Conservation (phyloP, 2,797 vertebrate genomes). For the Linurgus olivaceus region DNA sequence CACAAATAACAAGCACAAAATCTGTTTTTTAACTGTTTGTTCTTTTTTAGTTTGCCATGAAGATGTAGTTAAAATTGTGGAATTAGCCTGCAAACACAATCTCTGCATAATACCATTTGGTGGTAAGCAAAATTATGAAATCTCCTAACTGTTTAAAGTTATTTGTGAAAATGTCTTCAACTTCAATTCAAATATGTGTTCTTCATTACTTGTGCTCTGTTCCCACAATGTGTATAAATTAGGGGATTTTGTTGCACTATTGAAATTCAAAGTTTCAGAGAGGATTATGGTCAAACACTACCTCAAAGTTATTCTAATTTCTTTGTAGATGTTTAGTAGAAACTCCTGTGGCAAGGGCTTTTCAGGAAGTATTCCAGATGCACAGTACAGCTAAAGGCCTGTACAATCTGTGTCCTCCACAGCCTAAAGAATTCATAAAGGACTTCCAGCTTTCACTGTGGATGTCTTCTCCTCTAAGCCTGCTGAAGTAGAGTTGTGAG, state of each 20-base stretch:
- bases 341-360: neutral
- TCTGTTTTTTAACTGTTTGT: neutral
- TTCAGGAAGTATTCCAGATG: neutral
- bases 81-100: slow-evolving; percentile 92
- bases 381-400: neutral
- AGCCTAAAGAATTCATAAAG: neutral
- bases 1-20: neutral
- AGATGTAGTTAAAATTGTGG: slow-evolving; percentile 95
- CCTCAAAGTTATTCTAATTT: neutral
- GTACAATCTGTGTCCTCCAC: neutral
- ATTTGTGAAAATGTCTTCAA: neutral
- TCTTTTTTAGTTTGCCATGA: slow-evolving; percentile 85
- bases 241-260: fast-evolving
- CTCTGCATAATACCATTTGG: slow-evolving; percentile 97
- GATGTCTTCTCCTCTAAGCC: neutral
- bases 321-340: neutral
- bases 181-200: neutral
- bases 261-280: neutral
- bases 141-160: neutral
- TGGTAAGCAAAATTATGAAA: slow-evolving; percentile 80
- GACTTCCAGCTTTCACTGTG: neutral
- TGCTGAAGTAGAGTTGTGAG: neutral
- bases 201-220: neutral
- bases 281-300: neutral
- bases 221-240: neutral